These are phyloP conservation scores for Dryomyza anilis DNA, from an alignment of 2,888 invertebrate genomes.

Conservation along the genomic window DNA sequence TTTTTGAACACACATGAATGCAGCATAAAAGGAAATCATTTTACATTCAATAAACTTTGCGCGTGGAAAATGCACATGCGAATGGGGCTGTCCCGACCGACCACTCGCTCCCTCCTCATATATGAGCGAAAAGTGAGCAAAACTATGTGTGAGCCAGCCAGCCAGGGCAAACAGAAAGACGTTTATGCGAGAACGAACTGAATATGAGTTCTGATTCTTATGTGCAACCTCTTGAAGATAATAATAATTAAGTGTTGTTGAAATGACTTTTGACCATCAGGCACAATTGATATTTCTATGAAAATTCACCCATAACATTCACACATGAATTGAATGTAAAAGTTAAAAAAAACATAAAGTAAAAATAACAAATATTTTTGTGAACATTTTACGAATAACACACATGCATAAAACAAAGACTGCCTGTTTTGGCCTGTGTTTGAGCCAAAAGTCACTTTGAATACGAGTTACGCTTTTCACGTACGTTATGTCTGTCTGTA, in stretches of 20 bases:
- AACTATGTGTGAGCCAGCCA: no score
- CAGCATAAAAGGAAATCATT: conserved; percentile 36
- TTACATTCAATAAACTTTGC: conserved; percentile 38
- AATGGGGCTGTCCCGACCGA: no score
- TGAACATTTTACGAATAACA: conserved; percentile 7
- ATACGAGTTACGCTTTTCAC: background rate
- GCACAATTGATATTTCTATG: conserved; percentile 58
- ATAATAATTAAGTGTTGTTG: conserved; percentile 64
- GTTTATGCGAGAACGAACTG: conserved; percentile 14
- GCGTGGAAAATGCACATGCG: conserved; percentile 22
- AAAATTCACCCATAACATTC: no score
- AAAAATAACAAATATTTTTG: no score
- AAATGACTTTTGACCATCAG: conserved; percentile 64
- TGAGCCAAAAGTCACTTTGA: conserved; percentile 2
- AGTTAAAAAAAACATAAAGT: no score
- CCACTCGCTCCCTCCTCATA: no score
- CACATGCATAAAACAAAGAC: conserved; percentile 30
- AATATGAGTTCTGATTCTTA: conserved; percentile 36
- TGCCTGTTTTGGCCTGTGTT: conserved; percentile 38
- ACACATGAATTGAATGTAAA: no score
- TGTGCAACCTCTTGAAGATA: conserved; percentile 62
- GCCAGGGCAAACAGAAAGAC: no score
- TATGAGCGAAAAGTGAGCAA: no score
- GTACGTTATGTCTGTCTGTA: background rate
- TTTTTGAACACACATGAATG: no score